These are phyloP conservation scores for Phodopus roborovskii DNA, from an alignment of 2,113 vertebrate species.

Conservation along the genomic window DNA sequence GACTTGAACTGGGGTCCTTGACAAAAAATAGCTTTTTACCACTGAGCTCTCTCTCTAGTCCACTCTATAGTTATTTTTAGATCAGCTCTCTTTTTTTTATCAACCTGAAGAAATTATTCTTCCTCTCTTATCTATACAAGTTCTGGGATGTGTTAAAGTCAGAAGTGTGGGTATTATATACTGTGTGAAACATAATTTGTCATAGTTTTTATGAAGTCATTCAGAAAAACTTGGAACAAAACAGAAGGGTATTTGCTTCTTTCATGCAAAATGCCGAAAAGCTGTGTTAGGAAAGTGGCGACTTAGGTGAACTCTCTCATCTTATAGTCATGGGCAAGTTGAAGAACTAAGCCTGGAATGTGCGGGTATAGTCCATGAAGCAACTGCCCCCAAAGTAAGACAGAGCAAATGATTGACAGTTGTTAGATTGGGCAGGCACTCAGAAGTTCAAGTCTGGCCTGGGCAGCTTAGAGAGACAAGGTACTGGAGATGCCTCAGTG, in stretches of 20 bases:
- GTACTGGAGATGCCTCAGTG: not conserved
- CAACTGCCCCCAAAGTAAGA: not conserved
- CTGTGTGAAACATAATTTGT: not conserved
- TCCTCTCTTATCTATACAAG: not conserved
- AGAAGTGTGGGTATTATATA: not conserved
- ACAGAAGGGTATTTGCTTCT: not conserved
- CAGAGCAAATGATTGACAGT: not conserved
- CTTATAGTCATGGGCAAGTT: not conserved
- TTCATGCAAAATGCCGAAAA: constrained; percentile 30
- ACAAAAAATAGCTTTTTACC: not conserved
- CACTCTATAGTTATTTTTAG: not conserved
- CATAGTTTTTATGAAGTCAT: not conserved
- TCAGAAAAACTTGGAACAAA: not conserved
- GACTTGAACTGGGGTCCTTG: not conserved
- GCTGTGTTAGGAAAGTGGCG: not conserved
- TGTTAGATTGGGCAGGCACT: not conserved
- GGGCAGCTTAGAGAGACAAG: not conserved
- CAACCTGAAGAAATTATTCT: not conserved
- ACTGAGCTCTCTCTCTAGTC: not conserved
- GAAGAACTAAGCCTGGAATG: not conserved
- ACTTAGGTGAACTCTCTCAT: constrained; percentile 20
- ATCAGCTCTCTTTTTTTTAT: not conserved
- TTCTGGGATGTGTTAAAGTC: not conserved
- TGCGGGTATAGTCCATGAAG: not conserved
- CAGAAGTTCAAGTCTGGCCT: not conserved